A percentile compares a stretch with the other conserved stretches of the same genome.
Evolutionary conservation across 2,888 invertebrate genomes (phyloP).

Genomic region (Cylindroiulus punctatus): DNA sequence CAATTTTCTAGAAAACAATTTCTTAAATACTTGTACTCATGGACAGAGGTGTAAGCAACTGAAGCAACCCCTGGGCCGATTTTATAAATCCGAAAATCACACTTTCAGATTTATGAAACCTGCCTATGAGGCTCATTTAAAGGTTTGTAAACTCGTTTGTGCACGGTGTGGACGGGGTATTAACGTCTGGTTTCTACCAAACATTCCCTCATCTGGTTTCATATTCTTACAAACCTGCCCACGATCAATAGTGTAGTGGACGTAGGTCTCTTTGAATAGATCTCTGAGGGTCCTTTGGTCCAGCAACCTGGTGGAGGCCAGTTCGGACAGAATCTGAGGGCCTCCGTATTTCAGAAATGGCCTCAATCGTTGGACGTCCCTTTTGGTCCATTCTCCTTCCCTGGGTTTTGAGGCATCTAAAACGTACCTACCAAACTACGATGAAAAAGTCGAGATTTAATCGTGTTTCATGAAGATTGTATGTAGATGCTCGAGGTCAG

Average conservation of each 20-base stretch:
- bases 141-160: no score
- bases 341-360: conserved; percentile 35
- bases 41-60: no score
- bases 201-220: no score
- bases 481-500: background rate
- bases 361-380: background rate
- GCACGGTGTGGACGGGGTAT: no score
- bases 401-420: conserved; percentile 16
- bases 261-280: conserved; percentile 33
- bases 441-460: background rate
- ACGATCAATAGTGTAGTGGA: conserved; percentile 25
- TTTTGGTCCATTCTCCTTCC: conserved; percentile 11
- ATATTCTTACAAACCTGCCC: background rate
- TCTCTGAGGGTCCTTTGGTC: conserved; percentile 19
- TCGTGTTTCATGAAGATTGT: background rate
- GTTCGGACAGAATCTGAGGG: conserved; percentile 21
- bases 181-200: no score
- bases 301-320: background rate
- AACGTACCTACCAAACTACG: conserved; percentile 46
- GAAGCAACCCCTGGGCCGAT: no score
- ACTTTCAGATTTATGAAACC: no score
- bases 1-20: no score
- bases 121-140: no score
- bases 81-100: no score
- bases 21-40: no score